Conservation (phyloP, 2,888 invertebrate species). For the Portevinia maculata region DNA sequence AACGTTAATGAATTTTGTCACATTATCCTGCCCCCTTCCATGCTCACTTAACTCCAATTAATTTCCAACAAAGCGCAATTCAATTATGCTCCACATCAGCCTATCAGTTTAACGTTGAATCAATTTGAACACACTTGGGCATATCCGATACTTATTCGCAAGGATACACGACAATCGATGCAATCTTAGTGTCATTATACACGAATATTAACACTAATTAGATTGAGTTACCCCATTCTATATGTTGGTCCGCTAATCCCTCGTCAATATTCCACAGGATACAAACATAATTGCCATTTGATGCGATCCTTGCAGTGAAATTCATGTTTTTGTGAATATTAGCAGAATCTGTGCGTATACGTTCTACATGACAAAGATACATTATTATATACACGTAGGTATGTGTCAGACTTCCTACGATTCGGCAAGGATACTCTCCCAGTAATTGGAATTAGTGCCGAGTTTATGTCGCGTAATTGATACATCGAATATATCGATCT, state of each 20-base stretch:
- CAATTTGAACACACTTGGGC: constrained; percentile 27
- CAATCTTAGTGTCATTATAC: constrained; percentile 33
- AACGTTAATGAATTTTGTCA: not conserved
- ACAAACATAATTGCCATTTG: constrained; percentile 51
- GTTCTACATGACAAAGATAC: not conserved
- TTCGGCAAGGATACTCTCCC: constrained; percentile 8
- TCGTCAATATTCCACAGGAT: constrained; percentile 60
- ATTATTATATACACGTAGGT: not conserved
- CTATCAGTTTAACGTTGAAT: constrained; percentile 26
- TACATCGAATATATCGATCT: not conserved
- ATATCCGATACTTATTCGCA: constrained; percentile 26
- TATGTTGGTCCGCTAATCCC: constrained; percentile 42
- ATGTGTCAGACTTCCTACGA: not conserved
- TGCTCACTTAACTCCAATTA: constrained; percentile 5
- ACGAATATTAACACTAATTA: constrained; percentile 57
- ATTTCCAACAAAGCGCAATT: constrained; percentile 31
- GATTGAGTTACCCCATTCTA: constrained; percentile 23
- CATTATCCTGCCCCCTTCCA: not conserved
- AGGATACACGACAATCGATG: constrained; percentile 14
- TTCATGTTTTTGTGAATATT: constrained; percentile 31
- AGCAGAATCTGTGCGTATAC: constrained; percentile 8
- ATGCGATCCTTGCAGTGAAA: constrained; percentile 64
- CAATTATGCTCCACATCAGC: constrained; percentile 19
- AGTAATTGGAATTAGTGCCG: constrained; percentile 33
- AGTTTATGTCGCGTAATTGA: constrained; percentile 30